Evolutionary conservation across 2,797 vertebrate species (phyloP), one percentile per base, ranked within the genome.

Genomic region (Acropternis orthonyx): DNA sequence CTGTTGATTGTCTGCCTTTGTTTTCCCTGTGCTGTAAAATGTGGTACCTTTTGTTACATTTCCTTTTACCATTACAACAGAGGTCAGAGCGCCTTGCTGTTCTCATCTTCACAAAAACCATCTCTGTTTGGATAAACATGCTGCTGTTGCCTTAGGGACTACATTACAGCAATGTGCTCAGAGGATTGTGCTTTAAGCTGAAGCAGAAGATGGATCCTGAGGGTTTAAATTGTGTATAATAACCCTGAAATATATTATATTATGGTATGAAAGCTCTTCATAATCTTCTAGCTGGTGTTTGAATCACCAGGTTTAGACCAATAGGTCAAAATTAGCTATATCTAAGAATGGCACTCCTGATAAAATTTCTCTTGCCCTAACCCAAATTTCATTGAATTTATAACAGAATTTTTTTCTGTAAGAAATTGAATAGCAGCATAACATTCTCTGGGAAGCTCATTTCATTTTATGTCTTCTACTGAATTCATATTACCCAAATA

Each of bases 91-190:
- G 81, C 49, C 62, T 95, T 77, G 73, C 48, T 87, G 30, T 73
- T 94, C 37, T 85, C 87, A 91, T 89, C 72, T 94, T 95, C 85
- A 78, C 65, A 85, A 92, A 89, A 88, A 12, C 0, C 13, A 71
- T 22, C 17, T 37, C 26, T 27, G 5, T 54, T 62, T 63, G 32
- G 19, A 39, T 63, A 80, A 87, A 66, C 2, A 5, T 11, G 19
- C 12, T 48, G 43, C 39, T 68, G 37, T 43, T 59, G 28, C 26
- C 74, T 93, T 36, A 56, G 65, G 65, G 24, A 58, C 11, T 12
- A 75, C 20, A 69, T 73, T 73, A 76, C 20, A 91, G 34, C 32
- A 77, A 65, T 5, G 24, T 26, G 20, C 18, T 88, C n/a, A 49
- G 44, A 83, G 61, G 19, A 74, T 22, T 71, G 48, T 9, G 4